phyloP scores from a whole-genome alignment of 2,113 vertebrate species.

The Megalops atlanticus region DNA sequence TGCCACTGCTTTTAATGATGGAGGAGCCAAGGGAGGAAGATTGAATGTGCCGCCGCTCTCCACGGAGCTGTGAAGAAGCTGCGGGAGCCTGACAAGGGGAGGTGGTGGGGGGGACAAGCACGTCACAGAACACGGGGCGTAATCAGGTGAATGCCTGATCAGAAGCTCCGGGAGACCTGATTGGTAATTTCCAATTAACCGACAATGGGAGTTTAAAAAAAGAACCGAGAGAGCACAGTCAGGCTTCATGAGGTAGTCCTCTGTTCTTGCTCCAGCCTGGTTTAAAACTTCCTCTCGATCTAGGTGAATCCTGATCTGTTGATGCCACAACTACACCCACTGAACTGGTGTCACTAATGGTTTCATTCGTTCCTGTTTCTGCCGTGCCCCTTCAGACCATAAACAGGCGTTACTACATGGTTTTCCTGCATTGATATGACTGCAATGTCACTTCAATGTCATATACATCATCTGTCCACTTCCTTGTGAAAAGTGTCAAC shows the following conservation, averaged over 20 bases:
- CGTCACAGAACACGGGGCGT: too few species aligned
- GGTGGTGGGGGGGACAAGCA: not conserved
- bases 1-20: constrained; percentile 41
- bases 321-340: not conserved
- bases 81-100: not conserved
- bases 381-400: not conserved
- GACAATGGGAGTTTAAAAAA: not conserved
- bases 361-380: not conserved
- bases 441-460: not conserved
- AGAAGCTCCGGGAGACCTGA: not conserved
- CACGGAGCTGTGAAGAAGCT: not conserved
- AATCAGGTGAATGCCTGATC: not conserved
- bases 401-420: not conserved
- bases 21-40: constrained; percentile 29
- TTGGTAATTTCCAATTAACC: not conserved
- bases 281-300: not conserved
- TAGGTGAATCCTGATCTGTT: not conserved
- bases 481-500: too few species aligned
- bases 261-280: not conserved
- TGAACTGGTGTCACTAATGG: not conserved
- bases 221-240: not conserved
- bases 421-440: not conserved
- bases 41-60: constrained; percentile 22
- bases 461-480: not conserved
- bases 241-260: not conserved